Evolutionary conservation across 2,797 vertebrate genomes (phyloP).

Genomic region (Amblyopsis hoosieri): DNA sequence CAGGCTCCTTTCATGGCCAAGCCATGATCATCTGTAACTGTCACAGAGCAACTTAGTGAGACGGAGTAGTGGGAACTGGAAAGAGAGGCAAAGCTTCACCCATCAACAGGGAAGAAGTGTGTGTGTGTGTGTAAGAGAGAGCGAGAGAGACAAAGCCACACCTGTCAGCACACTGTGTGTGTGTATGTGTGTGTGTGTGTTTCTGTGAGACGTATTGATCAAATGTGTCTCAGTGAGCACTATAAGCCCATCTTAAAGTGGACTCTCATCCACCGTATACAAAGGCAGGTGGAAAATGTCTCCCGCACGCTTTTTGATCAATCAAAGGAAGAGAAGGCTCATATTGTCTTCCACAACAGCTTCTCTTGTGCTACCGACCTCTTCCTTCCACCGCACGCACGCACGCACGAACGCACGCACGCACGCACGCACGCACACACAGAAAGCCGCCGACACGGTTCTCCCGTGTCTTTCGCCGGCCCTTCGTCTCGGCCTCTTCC

Average conservation of each 20-base stretch:
- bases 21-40: constrained; percentile 56
- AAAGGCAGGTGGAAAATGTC: constrained; percentile 6
- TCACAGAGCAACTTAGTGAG: constrained; percentile 19
- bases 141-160: no score
- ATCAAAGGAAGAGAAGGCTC: constrained; percentile 27
- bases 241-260: no score
- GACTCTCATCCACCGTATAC: neutral
- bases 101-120: neutral
- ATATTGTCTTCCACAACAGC: constrained; percentile 48
- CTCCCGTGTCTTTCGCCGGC: constrained; percentile 15
- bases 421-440: constrained; percentile 29
- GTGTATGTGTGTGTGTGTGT: neutral
- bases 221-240: no score
- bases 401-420: constrained; percentile 33
- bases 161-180: neutral
- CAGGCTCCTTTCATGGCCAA: constrained; percentile 49
- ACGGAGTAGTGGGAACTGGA: neutral
- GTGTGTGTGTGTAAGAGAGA: neutral
- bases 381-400: no score
- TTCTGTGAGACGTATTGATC: neutral
- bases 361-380: constrained; percentile 35
- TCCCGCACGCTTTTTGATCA: constrained; percentile 37
- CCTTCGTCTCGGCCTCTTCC: neutral
- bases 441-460: constrained; percentile 43
- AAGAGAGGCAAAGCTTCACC: neutral